Base-by-base conservation (phyloP, 1,140 invertebrate genomes). In the Wasmannia auropunctata region DNA sequence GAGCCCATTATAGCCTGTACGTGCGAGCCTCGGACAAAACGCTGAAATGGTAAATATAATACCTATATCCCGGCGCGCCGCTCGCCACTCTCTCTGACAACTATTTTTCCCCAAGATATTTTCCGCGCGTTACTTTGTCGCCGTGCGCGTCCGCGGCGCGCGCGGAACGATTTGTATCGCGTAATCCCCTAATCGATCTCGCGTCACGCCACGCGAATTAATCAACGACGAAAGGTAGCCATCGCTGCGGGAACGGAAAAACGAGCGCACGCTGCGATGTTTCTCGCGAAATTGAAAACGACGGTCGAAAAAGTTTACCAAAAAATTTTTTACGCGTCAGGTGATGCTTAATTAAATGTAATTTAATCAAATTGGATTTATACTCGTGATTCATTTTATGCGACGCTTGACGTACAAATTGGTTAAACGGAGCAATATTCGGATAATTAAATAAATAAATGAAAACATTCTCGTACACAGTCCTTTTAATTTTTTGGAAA, bases 1-100 rank as follows among this genome's bases (percentile, higher is more conserved):
- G 69, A 69, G 80, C 91, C 92, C 91, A 94, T 94, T 93, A 93
- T 88, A 72, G 86, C 76, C 34, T 88, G 86, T 89, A 91, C 89
- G 91, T 85, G 67, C 84, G 37, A 81, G 65, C 88, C 69, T 79
- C 79, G 90, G 70, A 89, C 87, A 77, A 89, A 92, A 92, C 85
- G 72, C 65, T 60, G 79, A 80, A 88, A 89, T 91, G 54, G 86
- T 91, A 92, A 93, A 88, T 67, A 67, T 67, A 67, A 67, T 88
- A 91, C 76, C 85, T 85, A 43, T 85, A 43, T 63, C 62, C 77
- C 60, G 43, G 37, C 43, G 54, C 54, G 16, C 22, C 54, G 16
- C 22, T 83, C 31, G 67, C 40, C 54, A 56, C 49, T 79, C 60
- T 54, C 49, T 79, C 60, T 54, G 67, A 74, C 67, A 86, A 88